phyloP scores from a whole-genome alignment of 2,888 invertebrate genomes.

The Eueremaeus valkanovi region DNA sequence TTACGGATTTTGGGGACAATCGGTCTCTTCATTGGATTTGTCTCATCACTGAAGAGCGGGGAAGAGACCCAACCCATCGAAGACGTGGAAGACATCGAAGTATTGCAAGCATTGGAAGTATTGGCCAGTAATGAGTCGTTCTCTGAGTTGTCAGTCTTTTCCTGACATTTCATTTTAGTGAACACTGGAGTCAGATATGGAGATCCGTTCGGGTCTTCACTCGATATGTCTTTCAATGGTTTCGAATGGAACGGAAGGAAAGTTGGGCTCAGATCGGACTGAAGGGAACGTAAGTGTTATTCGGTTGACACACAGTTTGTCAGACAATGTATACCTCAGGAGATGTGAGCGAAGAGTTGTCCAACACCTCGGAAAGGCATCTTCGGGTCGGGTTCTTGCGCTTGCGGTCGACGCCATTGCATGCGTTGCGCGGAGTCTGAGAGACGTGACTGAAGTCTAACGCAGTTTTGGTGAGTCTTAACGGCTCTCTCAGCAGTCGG shows the following conservation, averaged over 20 bases:
- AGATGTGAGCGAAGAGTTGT: constrained; percentile 1
- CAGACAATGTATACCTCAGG: not conserved
- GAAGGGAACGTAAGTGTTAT: too few relatives aligned
- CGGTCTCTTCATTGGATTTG: constrained; percentile 16
- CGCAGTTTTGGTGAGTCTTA: not conserved
- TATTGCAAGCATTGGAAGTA: not conserved
- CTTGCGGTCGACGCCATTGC: constrained; percentile 19
- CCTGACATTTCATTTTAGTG: not conserved
- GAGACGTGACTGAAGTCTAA: constrained; percentile 22
- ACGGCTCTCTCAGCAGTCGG: constrained; percentile 18
- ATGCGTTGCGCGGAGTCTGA: constrained; percentile 19
- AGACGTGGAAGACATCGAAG: too few relatives aligned
- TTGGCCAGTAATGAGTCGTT: constrained; percentile 8
- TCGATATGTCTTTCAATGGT: not conserved
- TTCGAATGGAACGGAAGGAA: not conserved
- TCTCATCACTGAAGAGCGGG: not conserved
- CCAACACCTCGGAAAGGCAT: constrained; percentile 34
- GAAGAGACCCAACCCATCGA: too few relatives aligned
- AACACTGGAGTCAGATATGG: not conserved
- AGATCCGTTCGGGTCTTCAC: not conserved
- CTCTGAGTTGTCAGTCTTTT: not conserved
- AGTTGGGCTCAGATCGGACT: constrained; percentile 10
- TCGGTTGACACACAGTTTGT: not conserved
- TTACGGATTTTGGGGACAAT: not conserved
- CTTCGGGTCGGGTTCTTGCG: constrained; percentile 33